phyloP scores from a whole-genome alignment of 2,113 vertebrate species.

The Chionomys nivalis region DNA sequence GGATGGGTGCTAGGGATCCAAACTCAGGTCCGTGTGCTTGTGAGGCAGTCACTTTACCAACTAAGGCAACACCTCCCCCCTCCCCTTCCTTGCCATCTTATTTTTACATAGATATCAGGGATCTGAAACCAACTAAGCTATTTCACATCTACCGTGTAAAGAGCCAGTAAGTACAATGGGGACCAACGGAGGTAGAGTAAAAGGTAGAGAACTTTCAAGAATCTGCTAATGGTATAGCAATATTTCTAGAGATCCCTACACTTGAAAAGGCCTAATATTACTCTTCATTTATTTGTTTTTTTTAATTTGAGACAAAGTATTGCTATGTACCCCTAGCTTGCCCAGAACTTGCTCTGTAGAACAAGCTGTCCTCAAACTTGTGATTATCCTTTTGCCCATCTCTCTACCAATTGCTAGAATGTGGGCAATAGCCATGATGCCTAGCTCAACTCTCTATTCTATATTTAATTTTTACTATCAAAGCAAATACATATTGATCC shows the following conservation, averaged over 20 bases:
- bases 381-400: neutral
- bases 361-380: neutral
- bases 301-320: neutral
- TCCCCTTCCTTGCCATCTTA: neutral
- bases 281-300: neutral
- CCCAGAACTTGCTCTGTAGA: neutral
- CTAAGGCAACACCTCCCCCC: neutral
- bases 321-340: neutral
- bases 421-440: neutral
- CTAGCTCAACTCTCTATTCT: neutral
- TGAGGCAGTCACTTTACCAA: neutral
- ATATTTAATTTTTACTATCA: neutral
- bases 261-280: neutral
- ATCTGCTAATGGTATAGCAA: neutral
- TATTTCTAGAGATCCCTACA: neutral
- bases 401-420: neutral
- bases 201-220: neutral
- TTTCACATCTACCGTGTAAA: neutral
- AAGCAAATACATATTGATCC: slow-evolving; percentile 19
- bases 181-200: neutral
- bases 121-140: neutral
- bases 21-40: neutral
- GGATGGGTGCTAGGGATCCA: neutral
- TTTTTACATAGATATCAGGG: neutral
- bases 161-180: neutral